Evolutionary conservation across 2,113 vertebrate species (phyloP), one percentile per base, ranked within the genome.

Genomic region (Ciconia maguari): DNA sequence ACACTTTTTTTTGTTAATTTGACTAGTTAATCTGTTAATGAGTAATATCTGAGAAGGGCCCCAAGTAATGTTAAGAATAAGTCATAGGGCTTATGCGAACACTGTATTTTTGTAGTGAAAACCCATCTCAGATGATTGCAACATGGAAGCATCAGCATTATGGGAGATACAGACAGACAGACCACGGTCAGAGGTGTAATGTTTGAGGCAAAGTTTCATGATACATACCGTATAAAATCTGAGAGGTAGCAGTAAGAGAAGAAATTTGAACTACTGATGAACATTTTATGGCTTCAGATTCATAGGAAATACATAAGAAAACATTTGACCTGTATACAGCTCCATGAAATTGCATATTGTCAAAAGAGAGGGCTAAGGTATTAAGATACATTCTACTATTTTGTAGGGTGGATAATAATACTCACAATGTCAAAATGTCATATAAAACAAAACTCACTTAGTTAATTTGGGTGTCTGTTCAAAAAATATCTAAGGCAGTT

Each of bases 41-140:
- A 21, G 29, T 24, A 65, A 34, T 26, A 77, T 17, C 6, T 74
- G 22, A 76, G 60, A 42, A 91, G 83, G 8, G 17, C 25, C 12
- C 24, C 17, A 77, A 41, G 4, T 24, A 64, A 5, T 12, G 11
- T 27, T 61, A 49, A 49, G 36, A 76, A 21, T 38, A 34, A 60
- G 24, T 52, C 41, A 13, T 0, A 1, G 5, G 9, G 7, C 15
- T 71, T 82, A 42, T 0, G 2, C 46, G 75, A 42, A 34, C 10
- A 21, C 10, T 62, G 7, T n/a, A 11, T 54, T 48, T 46, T 32
- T 78, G 19, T 71, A 25, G 8, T 84, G 46, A 83, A 62, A 93
- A 62, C 25, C 22, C 18, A 44, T 12, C 25, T 41, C 19, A 51
- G 60, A 21, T 62, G 54, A 62, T 19, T 46, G 22, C 13, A 36